Percentiles rank a stretch among this genome's conserved stretches.
phyloP scores from a whole-genome alignment of 2,888 invertebrate genomes.

The Drosophila macrospina region DNA sequence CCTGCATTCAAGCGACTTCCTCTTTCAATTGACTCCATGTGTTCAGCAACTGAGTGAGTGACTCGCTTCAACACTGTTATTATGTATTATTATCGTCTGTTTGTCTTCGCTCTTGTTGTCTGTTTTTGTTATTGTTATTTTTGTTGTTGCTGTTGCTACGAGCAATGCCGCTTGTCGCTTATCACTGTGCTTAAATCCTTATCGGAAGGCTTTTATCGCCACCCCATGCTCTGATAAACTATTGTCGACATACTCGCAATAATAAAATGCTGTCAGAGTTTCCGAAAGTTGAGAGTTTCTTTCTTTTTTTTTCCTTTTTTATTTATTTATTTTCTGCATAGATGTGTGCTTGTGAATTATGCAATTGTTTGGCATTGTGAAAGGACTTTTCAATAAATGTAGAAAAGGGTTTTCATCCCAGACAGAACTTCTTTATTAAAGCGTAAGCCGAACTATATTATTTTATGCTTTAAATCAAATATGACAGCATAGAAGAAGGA shows the following conservation, averaged over 20 bases:
- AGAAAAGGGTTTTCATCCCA: neutral
- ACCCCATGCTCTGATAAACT: conserved; percentile 65
- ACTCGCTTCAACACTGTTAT: conserved; percentile 60
- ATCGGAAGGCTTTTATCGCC: conserved; percentile 70
- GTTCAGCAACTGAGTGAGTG: conserved; percentile 37
- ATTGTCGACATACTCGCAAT: conserved; percentile 65
- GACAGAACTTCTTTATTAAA: neutral
- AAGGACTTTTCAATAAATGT: conserved; percentile 9
- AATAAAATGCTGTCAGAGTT: conserved; percentile 64
- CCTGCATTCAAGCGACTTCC: conserved; percentile 53
- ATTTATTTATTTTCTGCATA: neutral
- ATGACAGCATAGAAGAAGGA: neutral
- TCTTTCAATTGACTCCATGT: conserved; percentile 8
- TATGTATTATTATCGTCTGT: conserved; percentile 77
- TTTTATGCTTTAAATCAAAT: neutral
- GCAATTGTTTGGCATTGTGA: conserved; percentile 13
- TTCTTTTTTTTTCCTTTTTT: conserved; percentile 2
- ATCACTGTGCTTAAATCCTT: conserved; percentile 75
- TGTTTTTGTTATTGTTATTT: conserved; percentile 11
- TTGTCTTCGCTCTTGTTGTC: conserved; percentile 58
- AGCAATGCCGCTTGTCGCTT: conserved; percentile 47
- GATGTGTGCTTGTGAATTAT: conserved; percentile 5
- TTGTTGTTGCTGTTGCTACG: conserved; percentile 31
- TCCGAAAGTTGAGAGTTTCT: conserved; percentile 39
- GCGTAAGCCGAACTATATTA: neutral